phyloP scores from a whole-genome alignment of 2,888 invertebrate species.

The Sialis lutaria region DNA sequence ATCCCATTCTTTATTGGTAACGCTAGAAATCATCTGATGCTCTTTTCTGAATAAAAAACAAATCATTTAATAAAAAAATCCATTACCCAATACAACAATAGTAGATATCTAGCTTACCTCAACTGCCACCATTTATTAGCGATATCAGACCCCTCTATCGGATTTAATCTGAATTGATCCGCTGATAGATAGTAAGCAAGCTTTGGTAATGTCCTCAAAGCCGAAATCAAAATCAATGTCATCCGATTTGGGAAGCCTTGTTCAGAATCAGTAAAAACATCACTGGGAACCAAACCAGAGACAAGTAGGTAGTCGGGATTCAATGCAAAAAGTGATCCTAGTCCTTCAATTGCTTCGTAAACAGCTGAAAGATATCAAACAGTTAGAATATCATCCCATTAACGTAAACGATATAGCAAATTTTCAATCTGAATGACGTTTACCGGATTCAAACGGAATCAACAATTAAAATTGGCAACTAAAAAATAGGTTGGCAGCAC shows the following conservation, averaged over 20 bases:
- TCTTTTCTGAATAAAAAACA: conserved; percentile 12
- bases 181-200: conserved; percentile 36
- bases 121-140: conserved; percentile 31
- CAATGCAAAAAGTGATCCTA: conserved; percentile 33
- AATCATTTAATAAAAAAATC: neutral
- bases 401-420: too few relatives aligned
- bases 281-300: conserved; percentile 28
- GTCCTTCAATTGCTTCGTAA: conserved; percentile 33
- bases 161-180: conserved; percentile 36
- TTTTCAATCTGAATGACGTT: too few relatives aligned
- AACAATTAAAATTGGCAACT: too few relatives aligned
- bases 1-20: conserved; percentile 29
- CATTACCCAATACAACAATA: neutral
- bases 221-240: conserved; percentile 32
- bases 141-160: conserved; percentile 22
- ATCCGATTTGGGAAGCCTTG: conserved; percentile 30
- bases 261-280: conserved; percentile 21
- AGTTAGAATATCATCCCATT: too few relatives aligned
- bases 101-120: conserved; percentile 17
- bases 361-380: conserved; percentile 31
- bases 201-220: conserved; percentile 35
- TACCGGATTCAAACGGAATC: too few relatives aligned
- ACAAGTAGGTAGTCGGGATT: conserved; percentile 31
- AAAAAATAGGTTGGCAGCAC: too few relatives aligned
- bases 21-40: conserved; percentile 22